These are phyloP conservation scores for Burhinus bistriatus DNA, from an alignment of 2,113 vertebrate genomes.

Conservation along the genomic window DNA sequence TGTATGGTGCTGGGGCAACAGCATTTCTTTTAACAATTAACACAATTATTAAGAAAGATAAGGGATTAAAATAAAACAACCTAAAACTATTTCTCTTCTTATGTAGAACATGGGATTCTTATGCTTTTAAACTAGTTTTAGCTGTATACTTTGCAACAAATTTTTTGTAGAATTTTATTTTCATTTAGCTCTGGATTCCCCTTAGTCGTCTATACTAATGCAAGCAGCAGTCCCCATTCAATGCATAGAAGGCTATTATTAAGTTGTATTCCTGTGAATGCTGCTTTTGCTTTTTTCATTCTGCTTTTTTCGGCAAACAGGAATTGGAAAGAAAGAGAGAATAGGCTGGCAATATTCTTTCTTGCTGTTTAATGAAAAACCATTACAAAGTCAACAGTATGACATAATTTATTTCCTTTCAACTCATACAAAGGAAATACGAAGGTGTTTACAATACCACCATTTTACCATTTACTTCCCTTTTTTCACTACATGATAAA, in stretches of 20 bases:
- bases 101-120: not conserved
- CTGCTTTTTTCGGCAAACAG: not conserved
- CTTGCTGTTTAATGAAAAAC: not conserved
- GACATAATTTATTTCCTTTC: slow-evolving; percentile 2
- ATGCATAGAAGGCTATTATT: not conserved
- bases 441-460: not conserved
- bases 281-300: not conserved
- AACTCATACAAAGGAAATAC: not conserved
- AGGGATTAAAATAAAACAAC: not conserved
- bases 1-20: not conserved
- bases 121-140: not conserved
- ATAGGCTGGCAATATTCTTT: not conserved
- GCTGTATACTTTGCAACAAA: not conserved
- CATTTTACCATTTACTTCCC: not conserved
- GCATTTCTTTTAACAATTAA: not conserved
- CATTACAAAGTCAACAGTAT: not conserved
- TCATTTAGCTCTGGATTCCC: not conserved
- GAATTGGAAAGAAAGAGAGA: not conserved
- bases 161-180: not conserved
- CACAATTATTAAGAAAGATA: not conserved
- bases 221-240: not conserved
- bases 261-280: not conserved
- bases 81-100: not conserved
- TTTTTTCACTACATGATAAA: not conserved
- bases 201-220: not conserved